These are phyloP conservation scores for Neosalanx taihuensis DNA, from an alignment of 2,797 vertebrate genomes.

Conservation along the genomic window DNA sequence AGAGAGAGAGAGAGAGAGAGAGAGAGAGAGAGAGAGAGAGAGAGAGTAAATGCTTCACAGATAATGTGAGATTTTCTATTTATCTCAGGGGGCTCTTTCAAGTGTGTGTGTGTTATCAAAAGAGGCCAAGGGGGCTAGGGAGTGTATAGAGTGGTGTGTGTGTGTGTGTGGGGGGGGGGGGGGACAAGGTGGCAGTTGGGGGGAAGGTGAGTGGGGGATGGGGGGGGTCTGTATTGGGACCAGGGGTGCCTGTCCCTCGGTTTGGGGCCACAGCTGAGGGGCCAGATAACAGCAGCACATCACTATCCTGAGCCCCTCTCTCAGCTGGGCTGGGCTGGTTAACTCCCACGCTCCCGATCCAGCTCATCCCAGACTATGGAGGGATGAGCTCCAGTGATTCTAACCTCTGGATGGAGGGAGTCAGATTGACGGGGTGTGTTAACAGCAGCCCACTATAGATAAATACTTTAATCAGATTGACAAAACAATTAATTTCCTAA, in stretches of 20 bases:
- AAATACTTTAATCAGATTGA: slow-evolving; percentile 50
- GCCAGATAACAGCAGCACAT: no score
- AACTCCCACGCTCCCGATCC: no score
- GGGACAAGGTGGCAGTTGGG: background rate
- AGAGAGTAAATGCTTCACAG: slow-evolving; percentile 83
- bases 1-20: no score
- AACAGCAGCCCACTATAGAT: no score
- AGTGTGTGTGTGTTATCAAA: slow-evolving; percentile 49
- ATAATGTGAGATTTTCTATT: slow-evolving; percentile 88
- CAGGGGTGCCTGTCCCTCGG: background rate
- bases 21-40: slow-evolving; percentile 50
- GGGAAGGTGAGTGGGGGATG: background rate
- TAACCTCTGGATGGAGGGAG: background rate
- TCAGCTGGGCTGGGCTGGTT: no score
- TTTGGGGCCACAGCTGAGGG: background rate
- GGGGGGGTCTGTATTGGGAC: background rate
- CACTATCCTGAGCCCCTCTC: no score
- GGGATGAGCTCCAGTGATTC: no score
- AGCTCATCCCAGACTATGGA: no score
- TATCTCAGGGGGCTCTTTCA: slow-evolving; percentile 80
- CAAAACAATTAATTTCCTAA: slow-evolving; percentile 73
- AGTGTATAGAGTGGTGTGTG: slow-evolving; percentile 69
- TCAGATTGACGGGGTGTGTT: no score
- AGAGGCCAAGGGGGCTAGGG: slow-evolving; percentile 50
- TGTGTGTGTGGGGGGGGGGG: slow-evolving; percentile 8